Conservation (phyloP, 2,888 invertebrate genomes). For the Microplitis manilae region DNA sequence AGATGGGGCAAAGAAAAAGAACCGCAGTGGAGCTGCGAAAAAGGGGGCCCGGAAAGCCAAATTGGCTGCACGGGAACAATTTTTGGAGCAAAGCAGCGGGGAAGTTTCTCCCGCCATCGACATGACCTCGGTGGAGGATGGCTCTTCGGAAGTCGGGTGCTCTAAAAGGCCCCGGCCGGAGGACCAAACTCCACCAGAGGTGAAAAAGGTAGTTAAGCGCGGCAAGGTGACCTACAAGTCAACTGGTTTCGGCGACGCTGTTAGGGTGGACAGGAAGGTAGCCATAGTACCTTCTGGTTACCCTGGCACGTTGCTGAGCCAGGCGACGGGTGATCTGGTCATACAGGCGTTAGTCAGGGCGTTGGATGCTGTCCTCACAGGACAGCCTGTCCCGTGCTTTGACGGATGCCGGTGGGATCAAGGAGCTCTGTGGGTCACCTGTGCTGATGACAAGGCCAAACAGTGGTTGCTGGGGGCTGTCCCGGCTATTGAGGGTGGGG, state of each 20-base stretch:
- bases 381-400: background rate
- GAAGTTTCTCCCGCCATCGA: background rate
- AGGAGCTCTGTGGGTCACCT: background rate
- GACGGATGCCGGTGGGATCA: background rate
- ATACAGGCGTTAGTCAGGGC: conserved; percentile 22
- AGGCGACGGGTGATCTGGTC: conserved; percentile 18
- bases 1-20: background rate
- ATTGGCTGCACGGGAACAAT: background rate
- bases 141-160: background rate
- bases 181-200: background rate
- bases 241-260: background rate
- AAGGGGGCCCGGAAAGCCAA: background rate
- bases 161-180: background rate
- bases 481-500: conserved; percentile 7
- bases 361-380: conserved; percentile 15
- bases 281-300: conserved; percentile 10
- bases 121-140: background rate
- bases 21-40: background rate
- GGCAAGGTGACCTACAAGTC: background rate
- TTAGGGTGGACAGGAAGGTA: background rate
- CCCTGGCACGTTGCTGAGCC: background rate
- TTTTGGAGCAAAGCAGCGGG: background rate
- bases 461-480: background rate
- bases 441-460: background rate
- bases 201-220: background rate